Evolutionary conservation across 1,140 invertebrate species (phyloP).

Genomic region (Rhyacophila brunnea): DNA sequence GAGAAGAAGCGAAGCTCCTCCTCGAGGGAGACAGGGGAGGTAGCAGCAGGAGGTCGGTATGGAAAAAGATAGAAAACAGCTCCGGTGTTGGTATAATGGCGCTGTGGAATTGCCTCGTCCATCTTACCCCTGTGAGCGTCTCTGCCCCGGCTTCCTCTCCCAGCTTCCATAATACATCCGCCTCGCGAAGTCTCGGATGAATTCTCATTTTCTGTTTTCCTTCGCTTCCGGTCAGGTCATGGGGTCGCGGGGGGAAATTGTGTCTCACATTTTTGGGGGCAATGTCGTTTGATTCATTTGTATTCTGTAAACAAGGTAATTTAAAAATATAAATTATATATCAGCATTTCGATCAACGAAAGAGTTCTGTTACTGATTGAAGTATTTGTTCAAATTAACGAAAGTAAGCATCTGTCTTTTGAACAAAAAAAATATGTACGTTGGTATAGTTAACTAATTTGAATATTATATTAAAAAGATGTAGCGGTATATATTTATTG

Average conservation of each 20-base stretch:
- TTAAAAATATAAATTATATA: too few relatives aligned
- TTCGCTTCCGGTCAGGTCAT: slow-evolving; percentile 39
- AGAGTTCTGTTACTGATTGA: too few relatives aligned
- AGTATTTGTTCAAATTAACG: too few relatives aligned
- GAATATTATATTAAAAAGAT: too few relatives aligned
- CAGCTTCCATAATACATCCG: slow-evolving; percentile 5
- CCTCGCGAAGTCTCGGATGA: slow-evolving; percentile 43
- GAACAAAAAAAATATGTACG: too few relatives aligned
- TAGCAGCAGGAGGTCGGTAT: slow-evolving; percentile 7
- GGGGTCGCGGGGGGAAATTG: slow-evolving; percentile 4
- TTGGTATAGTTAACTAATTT: too few relatives aligned
- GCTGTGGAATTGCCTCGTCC: slow-evolving; percentile 57
- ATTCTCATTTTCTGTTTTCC: slow-evolving; percentile 56
- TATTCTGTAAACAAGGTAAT: too few relatives aligned
- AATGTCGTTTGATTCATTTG: too few relatives aligned
- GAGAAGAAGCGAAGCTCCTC: slow-evolving; percentile 5
- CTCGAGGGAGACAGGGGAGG: neutral
- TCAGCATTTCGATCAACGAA: too few relatives aligned
- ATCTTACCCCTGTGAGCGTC: slow-evolving; percentile 45
- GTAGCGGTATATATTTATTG: too few relatives aligned
- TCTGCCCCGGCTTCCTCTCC: slow-evolving; percentile 45
- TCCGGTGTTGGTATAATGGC: slow-evolving; percentile 55
- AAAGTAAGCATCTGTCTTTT: too few relatives aligned
- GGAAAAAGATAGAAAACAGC: slow-evolving; percentile 55
- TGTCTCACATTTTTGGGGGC: slow-evolving; percentile 10